Base-by-base conservation (phyloP, 2,113 vertebrate genomes). In the Brachypteracias leptosomus region DNA sequence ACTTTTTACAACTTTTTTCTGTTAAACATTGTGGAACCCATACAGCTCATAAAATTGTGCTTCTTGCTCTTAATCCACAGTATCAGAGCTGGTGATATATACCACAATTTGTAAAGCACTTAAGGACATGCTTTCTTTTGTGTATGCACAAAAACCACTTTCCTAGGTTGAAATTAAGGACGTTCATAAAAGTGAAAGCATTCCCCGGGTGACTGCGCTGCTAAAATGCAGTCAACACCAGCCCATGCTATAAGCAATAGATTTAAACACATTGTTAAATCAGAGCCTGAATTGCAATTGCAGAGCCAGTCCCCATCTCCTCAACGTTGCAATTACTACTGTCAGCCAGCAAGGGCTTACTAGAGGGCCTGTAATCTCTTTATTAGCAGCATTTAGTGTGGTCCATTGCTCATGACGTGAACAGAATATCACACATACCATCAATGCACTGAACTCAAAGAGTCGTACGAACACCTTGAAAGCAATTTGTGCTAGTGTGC, bases 231-330 rank as follows among this genome's bases (percentile, higher is more conserved):
- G 65, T 71, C 63, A 89, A 91, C 49, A 72, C 18, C 78, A 93
- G 81, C 35, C 78, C 65, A 63, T 44, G 52, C 29, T 78, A 51
- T 38, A 95, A 85, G 65, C 58, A 85, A 91, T 82, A 61, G 38
- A 78, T 96, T 94, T 94, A 82, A 93, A 66, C 25, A 77, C 52
- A 9, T 25, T 89, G 51, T 71, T 95, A 92, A 96, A 89, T 51
- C 67, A 51, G 61, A 80, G 55, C 55, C 55, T 88, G 73, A 86
- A 78, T 87, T 87, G 77, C 55, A 88, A 84, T 54, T 84, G 58
- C 59, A 63, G 47, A 76, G 59, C 52, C 42, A 67, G 66, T 77
- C 58, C 92, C 55, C 65, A 54, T 77, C 68, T 83, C 44, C 35
- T 81, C 75, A 57, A 3, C 58, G 58, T 44, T 65, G 38, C 71